Evolutionary conservation across 2,113 vertebrate genomes (phyloP).

Genomic region (Sigmodon hispidus): DNA sequence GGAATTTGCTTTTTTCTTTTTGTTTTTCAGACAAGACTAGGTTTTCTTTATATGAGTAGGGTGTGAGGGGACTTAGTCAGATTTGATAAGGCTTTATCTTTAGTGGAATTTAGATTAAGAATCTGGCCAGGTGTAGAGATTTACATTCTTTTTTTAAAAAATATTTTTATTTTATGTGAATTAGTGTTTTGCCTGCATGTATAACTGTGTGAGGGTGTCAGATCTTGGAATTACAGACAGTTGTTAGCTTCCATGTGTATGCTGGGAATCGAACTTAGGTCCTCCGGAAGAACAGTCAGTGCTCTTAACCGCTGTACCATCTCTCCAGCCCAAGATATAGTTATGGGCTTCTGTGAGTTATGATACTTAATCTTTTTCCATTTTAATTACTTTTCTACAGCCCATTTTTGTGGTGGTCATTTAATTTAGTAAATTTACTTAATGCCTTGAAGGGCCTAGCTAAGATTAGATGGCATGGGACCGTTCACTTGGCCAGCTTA

Average conservation of each 20-base stretch:
- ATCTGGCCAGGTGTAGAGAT: background rate
- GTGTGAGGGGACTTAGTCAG: constrained; percentile 10
- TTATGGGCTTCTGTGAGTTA: constrained; percentile 44
- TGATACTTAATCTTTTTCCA: constrained; percentile 44
- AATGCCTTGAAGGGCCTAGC: constrained; percentile 38
- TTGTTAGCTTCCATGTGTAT: too few species aligned
- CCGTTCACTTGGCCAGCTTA: constrained; percentile 54
- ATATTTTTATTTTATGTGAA: too few species aligned
- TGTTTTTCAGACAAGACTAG: constrained; percentile 55
- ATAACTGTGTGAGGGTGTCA: too few species aligned
- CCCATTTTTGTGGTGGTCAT: constrained; percentile 38
- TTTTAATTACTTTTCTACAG: constrained; percentile 61
- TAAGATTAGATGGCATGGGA: constrained; percentile 47
- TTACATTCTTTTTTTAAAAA: too few species aligned
- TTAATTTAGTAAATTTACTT: constrained; percentile 55
- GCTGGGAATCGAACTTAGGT: too few species aligned
- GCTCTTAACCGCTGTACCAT: too few species aligned
- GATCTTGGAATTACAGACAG: too few species aligned
- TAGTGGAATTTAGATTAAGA: constrained; percentile 1
- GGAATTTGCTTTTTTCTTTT: constrained; percentile 20
- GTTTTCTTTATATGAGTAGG: constrained; percentile 51
- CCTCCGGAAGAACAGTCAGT: too few species aligned
- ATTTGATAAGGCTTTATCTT: constrained; percentile 39
- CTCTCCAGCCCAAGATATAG: too few species aligned
- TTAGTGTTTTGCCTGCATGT: too few species aligned